A percentile compares a stretch with the other conserved stretches of the same genome.
phyloP scores from a whole-genome alignment of 1,140 invertebrate genomes.

The Anastrepha ludens region DNA sequence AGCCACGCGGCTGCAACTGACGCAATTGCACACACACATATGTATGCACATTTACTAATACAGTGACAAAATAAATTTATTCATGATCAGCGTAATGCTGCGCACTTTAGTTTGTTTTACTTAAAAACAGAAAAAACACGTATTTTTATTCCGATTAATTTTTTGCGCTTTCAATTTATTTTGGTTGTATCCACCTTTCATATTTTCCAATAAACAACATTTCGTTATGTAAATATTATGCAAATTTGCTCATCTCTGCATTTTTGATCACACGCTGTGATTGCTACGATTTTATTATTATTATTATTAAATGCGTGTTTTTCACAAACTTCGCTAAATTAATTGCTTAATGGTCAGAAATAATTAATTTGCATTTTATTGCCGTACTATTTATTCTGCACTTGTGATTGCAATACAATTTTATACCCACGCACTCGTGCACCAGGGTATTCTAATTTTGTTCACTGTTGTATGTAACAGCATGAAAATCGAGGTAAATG shows the following conservation, averaged over 20 bases:
- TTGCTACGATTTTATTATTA: conserved; percentile 1
- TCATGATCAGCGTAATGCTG: not conserved
- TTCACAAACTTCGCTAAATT: conserved; percentile 24
- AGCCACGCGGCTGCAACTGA: too few species aligned
- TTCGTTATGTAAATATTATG: conserved; percentile 29
- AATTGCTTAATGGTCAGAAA: not conserved
- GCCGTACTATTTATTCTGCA: conserved; percentile 1
- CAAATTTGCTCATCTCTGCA: not conserved
- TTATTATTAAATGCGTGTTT: not conserved
- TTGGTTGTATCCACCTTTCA: not conserved
- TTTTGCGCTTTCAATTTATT: not conserved
- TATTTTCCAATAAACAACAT: conserved; percentile 16
- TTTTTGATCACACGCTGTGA: not conserved
- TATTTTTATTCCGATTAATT: conserved; percentile 30
- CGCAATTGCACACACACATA: too few species aligned
- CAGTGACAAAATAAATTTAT: not conserved
- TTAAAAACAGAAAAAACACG: too few species aligned
- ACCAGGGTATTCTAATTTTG: too few species aligned
- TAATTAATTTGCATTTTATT: conserved; percentile 46
- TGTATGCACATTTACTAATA: too few species aligned
- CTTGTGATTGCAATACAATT: not conserved
- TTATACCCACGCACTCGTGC: too few species aligned
- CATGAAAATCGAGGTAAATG: too few species aligned
- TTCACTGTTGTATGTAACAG: too few species aligned
- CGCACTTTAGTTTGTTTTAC: not conserved